Evolutionary conservation across 2,797 vertebrate species (phyloP).

Genomic region (Halcyon chelicuti): DNA sequence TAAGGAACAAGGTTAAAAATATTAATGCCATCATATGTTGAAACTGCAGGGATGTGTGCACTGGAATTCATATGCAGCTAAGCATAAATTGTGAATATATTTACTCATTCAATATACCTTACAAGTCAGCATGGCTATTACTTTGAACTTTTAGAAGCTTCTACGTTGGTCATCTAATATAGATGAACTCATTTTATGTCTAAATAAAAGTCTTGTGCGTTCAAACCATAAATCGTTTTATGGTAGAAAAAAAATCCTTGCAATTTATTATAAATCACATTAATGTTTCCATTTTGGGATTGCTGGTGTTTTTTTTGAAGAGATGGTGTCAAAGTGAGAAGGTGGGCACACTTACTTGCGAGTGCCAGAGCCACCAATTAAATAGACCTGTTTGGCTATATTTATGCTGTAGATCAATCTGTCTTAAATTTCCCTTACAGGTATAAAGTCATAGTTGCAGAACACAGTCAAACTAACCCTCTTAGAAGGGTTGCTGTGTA

Average conservation of each 20-base stretch:
- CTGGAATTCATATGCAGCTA: background rate
- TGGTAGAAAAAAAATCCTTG: background rate
- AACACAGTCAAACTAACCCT: background rate
- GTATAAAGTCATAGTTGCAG: background rate
- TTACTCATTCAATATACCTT: background rate
- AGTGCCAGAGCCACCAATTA: background rate
- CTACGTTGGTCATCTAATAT: background rate
- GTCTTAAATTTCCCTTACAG: background rate
- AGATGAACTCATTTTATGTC: background rate
- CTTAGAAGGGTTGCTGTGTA: background rate
- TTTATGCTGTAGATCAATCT: background rate
- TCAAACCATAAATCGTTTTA: background rate
- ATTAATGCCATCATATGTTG: background rate
- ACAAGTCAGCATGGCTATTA: background rate
- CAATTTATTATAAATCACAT: background rate
- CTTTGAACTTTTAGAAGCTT: slow-evolving; percentile 1
- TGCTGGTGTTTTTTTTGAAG: background rate
- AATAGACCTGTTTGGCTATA: background rate
- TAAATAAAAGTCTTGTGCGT: background rate
- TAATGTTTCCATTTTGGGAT: background rate
- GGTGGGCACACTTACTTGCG: background rate
- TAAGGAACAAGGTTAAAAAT: slow-evolving; percentile 45
- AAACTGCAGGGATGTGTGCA: background rate
- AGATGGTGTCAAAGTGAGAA: background rate
- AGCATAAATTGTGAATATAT: background rate